Conservation (phyloP, 2,797 vertebrate genomes). For the Petrocephalus schoutedeni region DNA sequence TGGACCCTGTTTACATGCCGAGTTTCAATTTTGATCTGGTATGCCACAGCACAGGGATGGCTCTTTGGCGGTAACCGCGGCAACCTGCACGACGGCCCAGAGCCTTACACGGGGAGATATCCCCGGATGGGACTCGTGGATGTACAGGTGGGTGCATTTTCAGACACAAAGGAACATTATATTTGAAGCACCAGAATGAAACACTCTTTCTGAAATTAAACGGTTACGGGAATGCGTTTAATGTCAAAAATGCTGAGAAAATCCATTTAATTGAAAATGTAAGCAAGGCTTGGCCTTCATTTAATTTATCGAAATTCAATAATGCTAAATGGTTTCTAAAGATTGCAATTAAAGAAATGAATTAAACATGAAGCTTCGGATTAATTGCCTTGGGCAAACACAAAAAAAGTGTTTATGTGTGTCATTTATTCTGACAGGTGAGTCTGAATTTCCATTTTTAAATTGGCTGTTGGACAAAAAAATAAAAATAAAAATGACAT, state of each 20-base stretch:
- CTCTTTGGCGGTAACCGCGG: background rate
- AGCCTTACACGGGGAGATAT: background rate
- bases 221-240: background rate
- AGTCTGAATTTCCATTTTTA: constrained; percentile 34
- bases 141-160: background rate
- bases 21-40: background rate
- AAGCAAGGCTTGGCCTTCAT: constrained; percentile 49
- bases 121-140: background rate
- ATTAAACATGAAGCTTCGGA: constrained; percentile 73
- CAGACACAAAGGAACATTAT: background rate
- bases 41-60: background rate
- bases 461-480: constrained; percentile 33
- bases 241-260: constrained; percentile 4
- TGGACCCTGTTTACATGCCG: background rate
- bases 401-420: constrained; percentile 67
- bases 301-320: constrained; percentile 68
- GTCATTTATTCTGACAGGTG: constrained; percentile 64
- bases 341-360: constrained; percentile 56
- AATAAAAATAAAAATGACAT: background rate
- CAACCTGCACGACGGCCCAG: background rate
- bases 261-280: constrained; percentile 53
- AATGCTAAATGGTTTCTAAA: constrained; percentile 67
- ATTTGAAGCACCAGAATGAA: background rate
- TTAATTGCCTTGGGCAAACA: constrained; percentile 70
- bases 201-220: background rate